Evolutionary conservation across 2,888 invertebrate genomes (phyloP).

Genomic region (Tetragonula carbonaria): DNA sequence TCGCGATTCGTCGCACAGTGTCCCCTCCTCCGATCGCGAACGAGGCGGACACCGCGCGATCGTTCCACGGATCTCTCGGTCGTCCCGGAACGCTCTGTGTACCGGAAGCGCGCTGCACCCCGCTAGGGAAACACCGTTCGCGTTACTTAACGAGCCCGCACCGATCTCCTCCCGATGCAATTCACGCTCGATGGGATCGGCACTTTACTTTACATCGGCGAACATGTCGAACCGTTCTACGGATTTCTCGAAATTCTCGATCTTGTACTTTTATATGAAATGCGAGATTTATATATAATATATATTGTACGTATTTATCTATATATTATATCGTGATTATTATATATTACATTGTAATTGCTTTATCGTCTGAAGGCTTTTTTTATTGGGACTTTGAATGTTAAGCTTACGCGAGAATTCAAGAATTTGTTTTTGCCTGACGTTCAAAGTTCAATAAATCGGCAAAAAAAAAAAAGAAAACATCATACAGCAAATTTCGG

Average conservation of each 20-base stretch:
- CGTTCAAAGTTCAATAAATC: too few relatives aligned
- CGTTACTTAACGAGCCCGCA: constrained; percentile 31
- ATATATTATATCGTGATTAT: too few relatives aligned
- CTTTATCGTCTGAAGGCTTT: too few relatives aligned
- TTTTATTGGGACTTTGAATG: too few relatives aligned
- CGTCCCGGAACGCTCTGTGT: constrained; percentile 34
- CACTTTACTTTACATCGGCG: constrained; percentile 29
- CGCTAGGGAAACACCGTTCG: constrained; percentile 1
- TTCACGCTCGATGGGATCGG: constrained; percentile 46
- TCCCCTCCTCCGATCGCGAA: constrained; percentile 33
- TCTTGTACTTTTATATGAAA: too few relatives aligned
- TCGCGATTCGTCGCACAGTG: constrained; percentile 58
- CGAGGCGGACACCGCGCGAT: constrained; percentile 28
- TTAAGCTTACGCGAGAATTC: too few relatives aligned
- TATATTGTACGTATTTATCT: too few relatives aligned
- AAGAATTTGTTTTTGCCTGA: too few relatives aligned
- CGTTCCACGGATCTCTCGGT: constrained; percentile 49
- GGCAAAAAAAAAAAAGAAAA: too few relatives aligned
- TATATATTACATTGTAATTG: too few relatives aligned
- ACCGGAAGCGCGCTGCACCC: constrained; percentile 48
- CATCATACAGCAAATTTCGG: too few relatives aligned
- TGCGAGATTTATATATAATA: too few relatives aligned
- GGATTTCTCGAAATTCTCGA: constrained; percentile 6
- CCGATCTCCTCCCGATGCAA: constrained; percentile 26
- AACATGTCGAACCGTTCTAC: constrained; percentile 32